Evolutionary conservation across 2,888 invertebrate species (phyloP), one percentile per base, ranked within the genome.

Genomic region (Amblyjoppa fuscipennis): DNA sequence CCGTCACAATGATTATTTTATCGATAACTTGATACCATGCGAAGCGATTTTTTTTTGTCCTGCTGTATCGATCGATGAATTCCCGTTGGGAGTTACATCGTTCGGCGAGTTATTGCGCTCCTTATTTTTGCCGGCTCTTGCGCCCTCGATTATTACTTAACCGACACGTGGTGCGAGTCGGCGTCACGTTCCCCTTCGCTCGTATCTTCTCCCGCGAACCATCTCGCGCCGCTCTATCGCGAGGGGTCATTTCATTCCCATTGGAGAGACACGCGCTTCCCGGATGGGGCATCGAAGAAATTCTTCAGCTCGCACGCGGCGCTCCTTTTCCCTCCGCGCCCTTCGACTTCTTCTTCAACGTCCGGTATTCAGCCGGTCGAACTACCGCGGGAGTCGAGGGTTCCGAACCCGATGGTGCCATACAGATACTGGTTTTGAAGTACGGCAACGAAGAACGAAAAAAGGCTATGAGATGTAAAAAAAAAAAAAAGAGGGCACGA

Each of bases 231-330:
- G 64, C 61, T 84, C 86, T 90, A 89, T 90, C 87, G 89, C 87
- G 89, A 88, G 87, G 82, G 88, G 87, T 90, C 88, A 89, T 90
- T 90, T 90, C 86, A 88, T 89, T 90, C 88, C 87, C 87, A 87
- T 89, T 88, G 88, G 86, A 83, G 76, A 87, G 80, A 74, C 80
- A 87, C 85, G 87, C 85, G 80, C 84, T 56, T 20, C 61, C 59
- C 20, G 20, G 51, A 56, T 5, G 45, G 51, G 45, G 51, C 49
- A 70, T 71, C 73, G 51, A 59, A 59, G 73, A 73, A 41, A 73
- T 64, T 64, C 64, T 64, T 64, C 31, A 13, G n/a, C 64, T 64
- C 64, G 28, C 64, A 31, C 64, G 64, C 16, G 34, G 64, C 64
- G 13, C 34, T 61, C 31, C 34, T 64, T 34, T 64, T 34, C 31